Evolutionary conservation across 2,113 vertebrate species (phyloP).

Genomic region (Coreoperca whiteheadi): DNA sequence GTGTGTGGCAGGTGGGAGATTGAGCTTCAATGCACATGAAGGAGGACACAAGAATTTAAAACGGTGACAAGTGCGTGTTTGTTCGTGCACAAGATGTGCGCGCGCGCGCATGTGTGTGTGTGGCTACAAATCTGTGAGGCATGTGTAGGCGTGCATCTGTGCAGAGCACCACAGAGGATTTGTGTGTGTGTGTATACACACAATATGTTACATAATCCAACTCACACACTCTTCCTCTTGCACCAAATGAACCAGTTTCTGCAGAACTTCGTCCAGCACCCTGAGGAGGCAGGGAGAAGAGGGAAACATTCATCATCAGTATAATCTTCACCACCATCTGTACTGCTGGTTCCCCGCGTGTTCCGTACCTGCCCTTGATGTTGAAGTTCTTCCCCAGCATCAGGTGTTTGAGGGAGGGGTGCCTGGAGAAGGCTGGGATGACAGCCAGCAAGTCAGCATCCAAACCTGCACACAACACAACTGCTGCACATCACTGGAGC

Average conservation of each 20-base stretch:
- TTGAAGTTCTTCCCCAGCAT: conserved; percentile 94
- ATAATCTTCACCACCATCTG: conserved; percentile 51
- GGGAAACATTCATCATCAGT: conserved; percentile 59
- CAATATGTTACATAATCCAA: conserved; percentile 76
- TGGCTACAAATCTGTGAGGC: conserved; percentile 36
- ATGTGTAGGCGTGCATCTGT: conserved; percentile 53
- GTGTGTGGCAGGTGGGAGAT: conserved; percentile 46
- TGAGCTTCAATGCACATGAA: conserved; percentile 26
- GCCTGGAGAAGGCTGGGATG: conserved; percentile 88
- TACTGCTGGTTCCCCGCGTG: background rate
- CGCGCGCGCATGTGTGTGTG: background rate
- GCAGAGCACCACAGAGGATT: conserved; percentile 48
- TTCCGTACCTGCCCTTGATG: conserved; percentile 90
- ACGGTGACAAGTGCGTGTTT: conserved; percentile 25
- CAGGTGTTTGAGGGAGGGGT: conserved; percentile 91
- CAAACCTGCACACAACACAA: conserved; percentile 82
- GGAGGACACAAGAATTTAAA: conserved; percentile 33
- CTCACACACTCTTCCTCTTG: conserved; percentile 96
- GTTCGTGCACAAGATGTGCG: background rate
- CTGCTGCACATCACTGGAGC: conserved; percentile 7
- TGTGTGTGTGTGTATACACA: conserved; percentile 25
- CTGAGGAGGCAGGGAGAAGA: conserved; percentile 78
- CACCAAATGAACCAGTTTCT: conserved; percentile 91
- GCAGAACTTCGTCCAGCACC: conserved; percentile 90
- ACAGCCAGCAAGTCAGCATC: conserved; percentile 89